A percentile compares a stretch with the other conserved stretches of the same genome.
phyloP scores from a whole-genome alignment of 1,140 invertebrate species.

The Theocolax elegans region DNA sequence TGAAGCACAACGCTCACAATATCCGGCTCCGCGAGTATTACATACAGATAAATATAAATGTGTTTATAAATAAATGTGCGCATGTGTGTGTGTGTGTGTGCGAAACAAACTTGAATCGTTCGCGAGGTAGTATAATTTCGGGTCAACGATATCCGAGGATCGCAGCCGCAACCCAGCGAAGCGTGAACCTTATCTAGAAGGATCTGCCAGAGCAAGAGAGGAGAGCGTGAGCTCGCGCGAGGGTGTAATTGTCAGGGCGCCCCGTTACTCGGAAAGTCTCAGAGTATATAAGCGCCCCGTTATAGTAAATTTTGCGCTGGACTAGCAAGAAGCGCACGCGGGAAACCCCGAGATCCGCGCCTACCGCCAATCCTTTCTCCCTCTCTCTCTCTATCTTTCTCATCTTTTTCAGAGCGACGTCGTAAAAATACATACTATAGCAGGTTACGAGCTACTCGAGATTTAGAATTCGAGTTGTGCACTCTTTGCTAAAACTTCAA shows the following conservation, averaged over 20 bases:
- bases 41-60: too few relatives aligned
- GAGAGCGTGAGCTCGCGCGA: neutral
- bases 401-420: neutral
- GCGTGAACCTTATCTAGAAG: slow-evolving; percentile 27
- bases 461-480: too few relatives aligned
- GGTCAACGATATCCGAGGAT: slow-evolving; percentile 8
- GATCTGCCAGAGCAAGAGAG: slow-evolving; percentile 3
- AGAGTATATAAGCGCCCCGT: slow-evolving; percentile 16
- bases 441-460: too few relatives aligned
- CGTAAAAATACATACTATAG: slow-evolving; percentile 20
- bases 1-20: neutral
- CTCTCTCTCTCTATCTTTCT: neutral
- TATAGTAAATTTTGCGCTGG: slow-evolving; percentile 36
- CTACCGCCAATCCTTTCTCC: neutral
- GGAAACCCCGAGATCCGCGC: neutral
- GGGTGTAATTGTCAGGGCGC: slow-evolving; percentile 38
- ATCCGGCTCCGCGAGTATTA: too few relatives aligned
- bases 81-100: too few relatives aligned
- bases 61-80: too few relatives aligned
- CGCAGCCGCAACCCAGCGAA: neutral
- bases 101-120: too few relatives aligned
- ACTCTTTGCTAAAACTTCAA: too few relatives aligned
- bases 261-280: slow-evolving; percentile 32
- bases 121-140: slow-evolving; percentile 11
- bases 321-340: neutral